These are phyloP conservation scores for Isichthys henryi DNA, from an alignment of 2,113 vertebrate species.

Conservation along the genomic window DNA sequence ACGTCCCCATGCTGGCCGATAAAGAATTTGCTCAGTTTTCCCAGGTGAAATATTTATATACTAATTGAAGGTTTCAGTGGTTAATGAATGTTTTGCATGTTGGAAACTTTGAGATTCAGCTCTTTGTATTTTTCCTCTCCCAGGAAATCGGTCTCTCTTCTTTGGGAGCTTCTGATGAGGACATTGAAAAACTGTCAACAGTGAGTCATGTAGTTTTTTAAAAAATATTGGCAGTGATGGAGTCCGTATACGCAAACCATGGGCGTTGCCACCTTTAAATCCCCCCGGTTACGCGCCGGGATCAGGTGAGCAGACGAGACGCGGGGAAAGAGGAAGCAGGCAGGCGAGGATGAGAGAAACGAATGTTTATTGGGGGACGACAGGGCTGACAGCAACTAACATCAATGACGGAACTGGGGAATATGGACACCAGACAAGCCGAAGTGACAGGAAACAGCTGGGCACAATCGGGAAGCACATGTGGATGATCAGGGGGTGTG, in stretches of 20 bases:
- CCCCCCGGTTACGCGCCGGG: no score
- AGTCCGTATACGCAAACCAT: not conserved
- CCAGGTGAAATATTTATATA: conserved; percentile 50
- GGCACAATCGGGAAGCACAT: no score
- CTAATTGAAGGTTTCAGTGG: not conserved
- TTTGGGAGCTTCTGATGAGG: conserved; percentile 71
- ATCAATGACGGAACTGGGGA: no score
- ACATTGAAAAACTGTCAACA: conserved; percentile 77
- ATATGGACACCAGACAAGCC: no score
- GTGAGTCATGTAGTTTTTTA: conserved; percentile 40
- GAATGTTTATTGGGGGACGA: no score
- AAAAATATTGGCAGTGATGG: not conserved
- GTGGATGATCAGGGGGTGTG: no score
- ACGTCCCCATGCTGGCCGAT: conserved; percentile 72
- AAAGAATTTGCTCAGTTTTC: conserved; percentile 75
- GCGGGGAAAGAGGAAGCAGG: no score
- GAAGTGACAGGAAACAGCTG: no score
- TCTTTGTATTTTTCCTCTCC: conserved; percentile 10
- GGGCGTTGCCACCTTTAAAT: no score
- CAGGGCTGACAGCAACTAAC: no score
- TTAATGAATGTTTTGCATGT: not conserved
- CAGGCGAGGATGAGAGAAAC: no score
- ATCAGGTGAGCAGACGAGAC: no score
- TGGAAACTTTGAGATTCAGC: not conserved
- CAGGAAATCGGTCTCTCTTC: conserved; percentile 77